These are phyloP conservation scores for Heliconius hermathena DNA, from an alignment of 1,140 invertebrate species.

Conservation along the genomic window DNA sequence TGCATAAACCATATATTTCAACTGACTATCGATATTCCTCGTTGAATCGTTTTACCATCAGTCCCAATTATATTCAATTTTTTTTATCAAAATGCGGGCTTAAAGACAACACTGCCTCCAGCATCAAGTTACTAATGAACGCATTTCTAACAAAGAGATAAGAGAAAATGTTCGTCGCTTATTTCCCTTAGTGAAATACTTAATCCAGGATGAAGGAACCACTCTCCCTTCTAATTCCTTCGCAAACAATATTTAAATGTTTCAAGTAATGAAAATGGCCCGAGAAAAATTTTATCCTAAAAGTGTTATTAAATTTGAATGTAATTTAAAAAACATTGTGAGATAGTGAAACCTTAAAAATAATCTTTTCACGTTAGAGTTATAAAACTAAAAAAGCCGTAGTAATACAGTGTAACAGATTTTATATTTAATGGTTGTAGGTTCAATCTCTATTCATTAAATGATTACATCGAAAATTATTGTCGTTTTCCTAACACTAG, in stretches of 20 bases:
- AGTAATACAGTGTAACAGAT: not conserved
- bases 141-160: constrained; percentile 31
- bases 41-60: not conserved
- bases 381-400: not conserved
- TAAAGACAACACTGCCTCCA: constrained; percentile 22
- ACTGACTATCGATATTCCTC: not conserved
- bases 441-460: not conserved
- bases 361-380: not conserved
- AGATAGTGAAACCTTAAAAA: not conserved
- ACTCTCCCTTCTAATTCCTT: constrained; percentile 30
- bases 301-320: constrained; percentile 20
- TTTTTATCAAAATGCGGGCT: constrained; percentile 19
- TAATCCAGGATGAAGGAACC: constrained; percentile 33
- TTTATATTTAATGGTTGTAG: not conserved
- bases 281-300: constrained; percentile 13
- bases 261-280: constrained; percentile 26
- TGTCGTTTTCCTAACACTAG: no score
- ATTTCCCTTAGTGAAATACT: constrained; percentile 26
- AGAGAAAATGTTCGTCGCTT: constrained; percentile 27
- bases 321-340: not conserved
- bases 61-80: constrained; percentile 3
- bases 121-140: constrained; percentile 29
- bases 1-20: not conserved
- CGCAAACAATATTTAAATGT: constrained; percentile 33
- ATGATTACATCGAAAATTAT: not conserved